These are phyloP conservation scores for Julus scandinavius DNA, from an alignment of 2,888 invertebrate species.

Conservation along the genomic window DNA sequence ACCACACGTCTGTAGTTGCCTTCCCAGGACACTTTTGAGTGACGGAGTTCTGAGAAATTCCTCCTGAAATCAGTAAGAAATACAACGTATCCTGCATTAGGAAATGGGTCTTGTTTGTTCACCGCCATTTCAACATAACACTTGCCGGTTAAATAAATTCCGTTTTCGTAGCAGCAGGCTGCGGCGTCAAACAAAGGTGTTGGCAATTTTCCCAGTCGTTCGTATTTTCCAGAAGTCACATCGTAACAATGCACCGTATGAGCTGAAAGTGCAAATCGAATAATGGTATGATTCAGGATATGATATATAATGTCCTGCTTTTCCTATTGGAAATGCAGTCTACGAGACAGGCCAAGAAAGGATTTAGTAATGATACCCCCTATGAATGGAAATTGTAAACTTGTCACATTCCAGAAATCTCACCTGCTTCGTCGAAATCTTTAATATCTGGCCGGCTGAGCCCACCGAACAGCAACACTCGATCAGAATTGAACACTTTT, in stretches of 20 bases:
- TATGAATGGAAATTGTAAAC: too few species aligned
- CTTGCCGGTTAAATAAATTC: constrained; percentile 45
- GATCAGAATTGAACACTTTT: neutral
- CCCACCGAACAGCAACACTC: constrained; percentile 10
- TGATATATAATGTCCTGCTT: neutral
- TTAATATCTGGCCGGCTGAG: neutral
- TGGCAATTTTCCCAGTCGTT: constrained; percentile 33
- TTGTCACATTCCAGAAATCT: neutral
- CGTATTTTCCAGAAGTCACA: neutral
- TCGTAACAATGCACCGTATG: constrained; percentile 24
- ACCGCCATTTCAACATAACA: neutral
- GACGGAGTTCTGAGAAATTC: neutral
- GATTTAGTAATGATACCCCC: neutral
- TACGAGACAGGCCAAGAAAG: too few species aligned
- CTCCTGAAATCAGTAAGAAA: neutral
- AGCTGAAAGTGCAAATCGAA: neutral
- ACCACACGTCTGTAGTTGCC: neutral
- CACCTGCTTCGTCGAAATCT: constrained; percentile 23
- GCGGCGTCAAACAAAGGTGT: constrained; percentile 20
- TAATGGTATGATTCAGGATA: neutral
- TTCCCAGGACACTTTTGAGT: neutral
- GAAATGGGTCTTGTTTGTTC: neutral
- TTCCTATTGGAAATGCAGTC: neutral
- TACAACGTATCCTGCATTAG: neutral
- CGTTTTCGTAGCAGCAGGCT: constrained; percentile 12